A percentile compares a stretch with the other conserved stretches of the same genome.
Conservation (phyloP, 2,888 invertebrate genomes). For the Melieria crassipennis region DNA sequence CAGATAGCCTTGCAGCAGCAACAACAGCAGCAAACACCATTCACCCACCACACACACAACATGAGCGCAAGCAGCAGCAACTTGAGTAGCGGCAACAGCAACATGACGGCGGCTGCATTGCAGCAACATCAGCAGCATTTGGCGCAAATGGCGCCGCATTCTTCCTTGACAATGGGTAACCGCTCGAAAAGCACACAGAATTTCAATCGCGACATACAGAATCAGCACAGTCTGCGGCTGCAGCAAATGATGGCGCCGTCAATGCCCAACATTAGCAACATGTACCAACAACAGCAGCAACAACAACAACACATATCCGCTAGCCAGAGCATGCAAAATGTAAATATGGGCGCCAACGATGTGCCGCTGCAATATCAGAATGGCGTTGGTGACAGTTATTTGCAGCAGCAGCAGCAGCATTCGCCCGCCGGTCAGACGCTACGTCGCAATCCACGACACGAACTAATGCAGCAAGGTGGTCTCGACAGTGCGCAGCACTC, state of each 20-base stretch:
- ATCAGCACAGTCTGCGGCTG: conserved; percentile 60
- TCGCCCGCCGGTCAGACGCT: conserved; percentile 46
- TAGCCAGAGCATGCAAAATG: conserved; percentile 66
- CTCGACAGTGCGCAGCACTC: conserved; percentile 42
- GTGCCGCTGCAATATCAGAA: conserved; percentile 46
- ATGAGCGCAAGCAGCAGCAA: conserved; percentile 61
- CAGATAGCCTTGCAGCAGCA: conserved; percentile 43
- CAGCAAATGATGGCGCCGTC: conserved; percentile 66
- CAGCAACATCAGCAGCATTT: conserved; percentile 48
- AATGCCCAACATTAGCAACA: conserved; percentile 65
- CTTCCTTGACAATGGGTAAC: conserved; percentile 55
- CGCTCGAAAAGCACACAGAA: conserved; percentile 58
- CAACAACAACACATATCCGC: conserved; percentile 55
- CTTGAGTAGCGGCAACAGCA: conserved; percentile 51
- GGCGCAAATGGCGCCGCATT: conserved; percentile 50
- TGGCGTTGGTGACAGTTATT: conserved; percentile 38
- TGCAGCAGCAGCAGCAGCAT: conserved; percentile 43
- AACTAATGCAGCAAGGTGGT: conserved; percentile 42
- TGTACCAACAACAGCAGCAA: conserved; percentile 56
- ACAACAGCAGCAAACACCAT: conserved; percentile 57
- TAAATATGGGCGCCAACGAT: conserved; percentile 49
- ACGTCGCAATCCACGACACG: conserved; percentile 51
- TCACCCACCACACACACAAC: conserved; percentile 50
- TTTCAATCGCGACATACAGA: conserved; percentile 58
- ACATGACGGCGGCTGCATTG: conserved; percentile 34